Percentiles rank a stretch among this genome's conserved stretches.
These are phyloP conservation scores for Calycopis cecrops DNA, from an alignment of 1,140 invertebrate species.

Conservation along the genomic window DNA sequence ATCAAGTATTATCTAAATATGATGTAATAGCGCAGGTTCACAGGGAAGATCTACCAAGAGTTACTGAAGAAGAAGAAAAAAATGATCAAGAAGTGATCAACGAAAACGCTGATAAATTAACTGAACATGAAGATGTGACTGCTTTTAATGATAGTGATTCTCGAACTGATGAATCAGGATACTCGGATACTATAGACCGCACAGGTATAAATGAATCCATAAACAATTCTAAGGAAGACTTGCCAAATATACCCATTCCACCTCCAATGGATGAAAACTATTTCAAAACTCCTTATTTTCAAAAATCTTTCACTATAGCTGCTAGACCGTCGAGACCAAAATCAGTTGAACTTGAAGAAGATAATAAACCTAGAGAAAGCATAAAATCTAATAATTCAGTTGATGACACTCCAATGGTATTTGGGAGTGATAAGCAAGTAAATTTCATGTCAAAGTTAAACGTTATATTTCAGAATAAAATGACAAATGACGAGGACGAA, in stretches of 20 bases:
- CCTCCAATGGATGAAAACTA: conserved; percentile 60
- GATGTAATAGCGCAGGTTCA: conserved; percentile 68
- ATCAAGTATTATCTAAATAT: conserved; percentile 66
- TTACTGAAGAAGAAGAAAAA: conserved; percentile 54
- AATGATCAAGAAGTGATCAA: conserved; percentile 31
- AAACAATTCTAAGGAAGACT: conserved; percentile 42
- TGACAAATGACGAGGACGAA: conserved; percentile 42
- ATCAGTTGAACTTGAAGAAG: conserved; percentile 35
- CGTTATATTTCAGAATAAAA: conserved; percentile 56
- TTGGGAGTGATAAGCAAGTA: conserved; percentile 61
- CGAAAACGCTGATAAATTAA: conserved; percentile 26
- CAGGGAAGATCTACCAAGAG: conserved; percentile 60
- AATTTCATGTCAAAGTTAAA: conserved; percentile 61
- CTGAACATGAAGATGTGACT: conserved; percentile 44
- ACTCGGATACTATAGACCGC: conserved; percentile 63
- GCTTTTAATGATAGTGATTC: conserved; percentile 60
- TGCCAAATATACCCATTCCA: conserved; percentile 47
- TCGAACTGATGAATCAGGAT: conserved; percentile 62
- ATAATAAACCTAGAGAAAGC: conserved; percentile 48
- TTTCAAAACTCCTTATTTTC: conserved; percentile 47
- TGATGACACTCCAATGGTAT: conserved; percentile 51
- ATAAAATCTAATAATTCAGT: conserved; percentile 49
- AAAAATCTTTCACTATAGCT: conserved; percentile 53
- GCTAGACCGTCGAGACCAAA: conserved; percentile 34
- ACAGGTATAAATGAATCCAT: conserved; percentile 41